These are phyloP conservation scores for Macaca mulatta DNA, from an alignment of 2,113 vertebrate species.

Conservation along the genomic window DNA sequence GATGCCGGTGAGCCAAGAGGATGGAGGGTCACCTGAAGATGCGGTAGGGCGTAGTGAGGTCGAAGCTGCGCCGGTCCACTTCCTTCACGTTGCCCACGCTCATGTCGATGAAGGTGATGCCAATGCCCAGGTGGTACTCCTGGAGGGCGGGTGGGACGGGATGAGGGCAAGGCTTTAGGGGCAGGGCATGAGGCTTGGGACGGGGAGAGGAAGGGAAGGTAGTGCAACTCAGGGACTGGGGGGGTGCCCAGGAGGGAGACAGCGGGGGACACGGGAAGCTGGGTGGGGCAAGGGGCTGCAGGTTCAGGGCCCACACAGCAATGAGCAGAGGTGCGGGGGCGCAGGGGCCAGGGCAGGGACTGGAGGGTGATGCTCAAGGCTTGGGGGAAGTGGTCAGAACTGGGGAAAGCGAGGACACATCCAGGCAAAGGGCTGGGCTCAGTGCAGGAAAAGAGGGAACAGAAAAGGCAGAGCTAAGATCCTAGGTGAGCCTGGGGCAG, in stretches of 20 bases:
- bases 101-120: constrained; percentile 96
- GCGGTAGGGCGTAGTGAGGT: constrained; percentile 95
- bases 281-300: neutral
- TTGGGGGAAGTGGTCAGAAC: neutral
- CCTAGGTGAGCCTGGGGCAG: accelerated
- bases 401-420: too few species aligned
- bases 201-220: neutral
- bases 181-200: neutral
- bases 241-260: neutral
- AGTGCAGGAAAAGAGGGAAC: neutral
- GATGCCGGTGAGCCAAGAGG: accelerated
- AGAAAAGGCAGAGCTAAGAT: neutral
- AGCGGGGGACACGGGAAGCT: neutral
- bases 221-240: neutral
- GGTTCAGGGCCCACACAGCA: neutral
- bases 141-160: constrained; percentile 59
- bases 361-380: neutral
- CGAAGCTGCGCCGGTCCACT: constrained; percentile 90
- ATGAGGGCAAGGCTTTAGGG: neutral
- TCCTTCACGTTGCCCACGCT: constrained; percentile 95
- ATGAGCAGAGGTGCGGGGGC: neutral
- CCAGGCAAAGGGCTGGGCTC: neutral
- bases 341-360: neutral
- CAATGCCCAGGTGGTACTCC: constrained; percentile 92
- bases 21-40: constrained; percentile 89